Evolutionary conservation across 2,113 vertebrate species (phyloP).

Genomic region (Scartelaos histophorus): DNA sequence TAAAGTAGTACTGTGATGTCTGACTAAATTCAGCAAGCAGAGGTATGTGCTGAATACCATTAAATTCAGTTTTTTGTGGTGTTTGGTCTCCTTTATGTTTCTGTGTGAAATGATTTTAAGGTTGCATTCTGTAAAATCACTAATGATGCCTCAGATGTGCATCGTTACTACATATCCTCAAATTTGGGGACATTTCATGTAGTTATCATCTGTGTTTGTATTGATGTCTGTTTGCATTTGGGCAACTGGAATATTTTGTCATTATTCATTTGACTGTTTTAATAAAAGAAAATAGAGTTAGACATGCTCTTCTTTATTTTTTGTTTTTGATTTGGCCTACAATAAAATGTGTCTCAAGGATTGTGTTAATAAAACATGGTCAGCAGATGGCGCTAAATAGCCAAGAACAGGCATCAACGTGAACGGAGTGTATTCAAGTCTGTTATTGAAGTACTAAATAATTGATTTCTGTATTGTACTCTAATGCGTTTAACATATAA

Average conservation of each 20-base stretch:
- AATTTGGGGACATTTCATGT: background rate
- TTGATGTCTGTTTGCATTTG: background rate
- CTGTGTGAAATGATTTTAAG: background rate
- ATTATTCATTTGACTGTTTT: background rate
- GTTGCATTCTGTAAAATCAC: background rate
- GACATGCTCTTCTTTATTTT: background rate
- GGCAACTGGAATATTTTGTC: background rate
- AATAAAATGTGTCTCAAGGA: background rate
- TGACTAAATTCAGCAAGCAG: background rate
- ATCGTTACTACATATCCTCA: background rate
- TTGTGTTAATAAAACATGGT: background rate
- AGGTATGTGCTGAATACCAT: background rate
- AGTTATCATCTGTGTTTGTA: background rate
- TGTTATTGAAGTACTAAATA: slow-evolving; percentile 8
- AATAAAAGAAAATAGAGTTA: background rate
- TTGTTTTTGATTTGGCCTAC: background rate
- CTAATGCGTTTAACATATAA: background rate
- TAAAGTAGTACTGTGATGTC: background rate
- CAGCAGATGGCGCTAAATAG: slow-evolving; percentile 40
- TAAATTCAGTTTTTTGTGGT: background rate
- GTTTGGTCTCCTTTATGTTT: background rate
- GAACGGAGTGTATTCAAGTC: background rate
- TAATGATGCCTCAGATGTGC: background rate
- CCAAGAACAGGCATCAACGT: background rate
- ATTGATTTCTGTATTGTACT: slow-evolving; percentile 20